Evolutionary conservation across 2,888 invertebrate genomes (phyloP).

Genomic region (Phortica okadai): DNA sequence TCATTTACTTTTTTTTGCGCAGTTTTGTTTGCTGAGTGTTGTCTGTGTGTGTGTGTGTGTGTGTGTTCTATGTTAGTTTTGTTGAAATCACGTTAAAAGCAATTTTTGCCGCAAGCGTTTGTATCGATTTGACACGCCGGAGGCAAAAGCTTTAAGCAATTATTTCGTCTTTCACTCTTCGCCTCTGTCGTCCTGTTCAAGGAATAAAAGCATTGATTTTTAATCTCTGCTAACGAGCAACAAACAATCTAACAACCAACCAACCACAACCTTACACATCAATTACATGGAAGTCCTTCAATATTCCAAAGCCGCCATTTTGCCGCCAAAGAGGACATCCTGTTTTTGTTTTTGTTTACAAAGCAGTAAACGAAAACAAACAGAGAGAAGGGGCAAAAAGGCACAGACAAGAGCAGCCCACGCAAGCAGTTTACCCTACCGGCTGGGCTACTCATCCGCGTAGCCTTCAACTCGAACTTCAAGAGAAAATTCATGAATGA

Average conservation of each 20-base stretch:
- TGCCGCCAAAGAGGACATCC: slow-evolving; percentile 15
- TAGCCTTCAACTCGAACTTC: slow-evolving; percentile 2
- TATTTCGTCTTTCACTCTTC: no score
- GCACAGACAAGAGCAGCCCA: neutral
- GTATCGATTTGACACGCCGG: no score
- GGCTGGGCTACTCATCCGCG: neutral
- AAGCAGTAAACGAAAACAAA: neutral
- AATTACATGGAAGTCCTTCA: neutral
- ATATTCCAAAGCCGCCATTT: slow-evolving; percentile 1
- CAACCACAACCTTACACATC: neutral
- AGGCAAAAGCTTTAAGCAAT: no score
- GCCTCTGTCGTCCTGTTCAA: no score
- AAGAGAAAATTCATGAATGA: no score
- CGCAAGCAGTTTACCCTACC: neutral
- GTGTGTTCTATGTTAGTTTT: slow-evolving; percentile 2
- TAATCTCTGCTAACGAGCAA: neutral
- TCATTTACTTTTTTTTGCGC: neutral
- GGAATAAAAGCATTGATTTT: no score
- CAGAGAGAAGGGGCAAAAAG: neutral
- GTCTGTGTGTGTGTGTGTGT: neutral
- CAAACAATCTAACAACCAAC: no score
- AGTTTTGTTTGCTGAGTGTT: neutral
- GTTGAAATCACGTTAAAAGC: slow-evolving; percentile 28
- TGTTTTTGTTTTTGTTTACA: no score
- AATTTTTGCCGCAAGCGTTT: slow-evolving; percentile 20